phyloP scores from a whole-genome alignment of 2,113 vertebrate species.

The Apaloderma vittatum region DNA sequence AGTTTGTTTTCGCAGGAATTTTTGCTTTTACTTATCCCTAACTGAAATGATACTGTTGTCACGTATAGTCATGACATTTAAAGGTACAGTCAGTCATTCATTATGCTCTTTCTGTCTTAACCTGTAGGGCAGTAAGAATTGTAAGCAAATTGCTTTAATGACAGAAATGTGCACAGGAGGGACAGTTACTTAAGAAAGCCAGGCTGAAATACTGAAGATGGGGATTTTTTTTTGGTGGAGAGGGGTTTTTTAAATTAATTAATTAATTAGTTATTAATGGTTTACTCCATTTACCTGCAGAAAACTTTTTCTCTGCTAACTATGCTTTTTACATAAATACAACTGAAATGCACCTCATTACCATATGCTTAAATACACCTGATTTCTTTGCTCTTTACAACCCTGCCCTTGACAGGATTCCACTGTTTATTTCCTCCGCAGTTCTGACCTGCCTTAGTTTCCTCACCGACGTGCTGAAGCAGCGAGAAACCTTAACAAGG shows the following conservation, averaged over 20 bases:
- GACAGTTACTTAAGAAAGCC: fast-evolving
- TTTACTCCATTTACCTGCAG: not conserved
- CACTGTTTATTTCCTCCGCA: not conserved
- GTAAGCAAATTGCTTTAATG: not conserved
- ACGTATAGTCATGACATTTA: fast-evolving
- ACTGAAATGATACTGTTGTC: not conserved
- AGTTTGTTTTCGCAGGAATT: not conserved
- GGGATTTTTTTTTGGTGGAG: no score
- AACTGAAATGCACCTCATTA: not conserved
- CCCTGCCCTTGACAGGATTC: fast-evolving
- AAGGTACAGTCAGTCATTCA: not conserved
- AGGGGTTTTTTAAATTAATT: not conserved
- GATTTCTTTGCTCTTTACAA: not conserved
- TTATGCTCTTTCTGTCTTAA: not conserved
- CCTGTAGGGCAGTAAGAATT: no score
- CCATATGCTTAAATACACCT: no score
- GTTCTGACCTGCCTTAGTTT: not conserved
- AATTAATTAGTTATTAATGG: no score
- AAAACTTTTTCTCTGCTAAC: not conserved
- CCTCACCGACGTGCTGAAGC: fast-evolving
- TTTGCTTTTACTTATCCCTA: not conserved
- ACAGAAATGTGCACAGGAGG: not conserved
- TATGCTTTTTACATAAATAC: no score
- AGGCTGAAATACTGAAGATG: not conserved
- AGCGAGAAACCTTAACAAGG: not conserved